phyloP scores from a whole-genome alignment of 2,888 invertebrate species.

The Scaptomyza tumidula region DNA sequence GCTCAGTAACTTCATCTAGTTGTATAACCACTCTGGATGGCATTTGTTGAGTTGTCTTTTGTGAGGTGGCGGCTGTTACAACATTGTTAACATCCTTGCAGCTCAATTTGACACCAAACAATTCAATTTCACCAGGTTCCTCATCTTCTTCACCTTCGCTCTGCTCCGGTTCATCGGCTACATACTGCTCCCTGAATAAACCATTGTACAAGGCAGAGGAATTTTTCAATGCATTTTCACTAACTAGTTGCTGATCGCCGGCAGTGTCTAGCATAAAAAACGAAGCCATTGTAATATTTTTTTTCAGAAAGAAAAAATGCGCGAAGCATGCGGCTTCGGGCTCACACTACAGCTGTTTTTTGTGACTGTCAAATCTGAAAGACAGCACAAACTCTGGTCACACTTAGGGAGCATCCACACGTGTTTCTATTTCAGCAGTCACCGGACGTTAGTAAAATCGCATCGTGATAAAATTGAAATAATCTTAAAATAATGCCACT shows the following conservation, averaged over 20 bases:
- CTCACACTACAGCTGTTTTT: not conserved
- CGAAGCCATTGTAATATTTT: slow-evolving; percentile 66
- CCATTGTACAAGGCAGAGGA: slow-evolving; percentile 28
- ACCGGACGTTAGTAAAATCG: slow-evolving; percentile 17
- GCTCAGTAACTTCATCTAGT: slow-evolving; percentile 57
- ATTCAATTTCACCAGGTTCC: slow-evolving; percentile 66
- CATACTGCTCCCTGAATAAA: slow-evolving; percentile 1
- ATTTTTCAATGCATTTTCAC: slow-evolving; percentile 2
- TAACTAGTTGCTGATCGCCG: slow-evolving; percentile 76
- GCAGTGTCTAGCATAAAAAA: slow-evolving; percentile 79
- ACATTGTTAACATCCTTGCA: slow-evolving; percentile 60
- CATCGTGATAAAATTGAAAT: slow-evolving; percentile 9
- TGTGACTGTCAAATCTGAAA: slow-evolving; percentile 23
- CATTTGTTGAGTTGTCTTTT: slow-evolving; percentile 41
- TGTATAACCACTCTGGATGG: slow-evolving; percentile 50
- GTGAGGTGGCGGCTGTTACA: slow-evolving; percentile 56
- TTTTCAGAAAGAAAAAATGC: slow-evolving; percentile 11
- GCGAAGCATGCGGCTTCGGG: slow-evolving; percentile 31
- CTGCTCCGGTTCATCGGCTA: slow-evolving; percentile 16
- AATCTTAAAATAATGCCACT: slow-evolving; percentile 47
- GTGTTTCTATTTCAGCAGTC: slow-evolving; percentile 53
- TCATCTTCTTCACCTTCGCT: slow-evolving; percentile 46
- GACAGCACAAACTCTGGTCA: slow-evolving; percentile 15
- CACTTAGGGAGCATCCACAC: slow-evolving; percentile 33
- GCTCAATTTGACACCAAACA: slow-evolving; percentile 58